A percentile compares a stretch with the other conserved stretches of the same genome.
Evolutionary conservation across 2,797 vertebrate genomes (phyloP).

Genomic region (Sciurus vulgaris): DNA sequence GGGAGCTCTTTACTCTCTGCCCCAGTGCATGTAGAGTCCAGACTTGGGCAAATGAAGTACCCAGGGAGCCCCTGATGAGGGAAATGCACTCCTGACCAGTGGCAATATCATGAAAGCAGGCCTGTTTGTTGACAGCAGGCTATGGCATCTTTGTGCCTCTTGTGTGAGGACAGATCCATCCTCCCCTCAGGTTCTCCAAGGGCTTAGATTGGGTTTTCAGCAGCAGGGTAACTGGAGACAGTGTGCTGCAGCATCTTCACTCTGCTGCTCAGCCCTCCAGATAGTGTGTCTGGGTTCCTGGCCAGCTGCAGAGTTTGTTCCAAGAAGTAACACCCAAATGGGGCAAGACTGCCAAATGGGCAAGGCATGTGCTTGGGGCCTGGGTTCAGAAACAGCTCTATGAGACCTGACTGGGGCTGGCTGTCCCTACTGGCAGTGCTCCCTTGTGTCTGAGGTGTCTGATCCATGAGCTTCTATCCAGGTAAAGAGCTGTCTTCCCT

Average conservation of each 20-base stretch:
- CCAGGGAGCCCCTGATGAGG: neutral
- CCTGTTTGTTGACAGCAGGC: neutral
- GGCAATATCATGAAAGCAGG: neutral
- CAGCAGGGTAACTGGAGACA: neutral
- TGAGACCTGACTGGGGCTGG: neutral
- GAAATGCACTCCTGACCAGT: neutral
- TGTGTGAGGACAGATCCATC: neutral
- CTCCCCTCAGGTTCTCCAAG: neutral
- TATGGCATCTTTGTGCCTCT: neutral
- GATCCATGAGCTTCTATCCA: neutral
- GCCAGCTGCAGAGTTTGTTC: constrained; percentile 10
- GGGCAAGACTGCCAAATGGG: neutral
- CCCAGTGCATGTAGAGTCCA: neutral
- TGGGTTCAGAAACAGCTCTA: neutral
- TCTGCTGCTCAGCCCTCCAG: neutral
- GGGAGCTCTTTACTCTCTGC: neutral
- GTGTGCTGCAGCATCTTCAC: neutral
- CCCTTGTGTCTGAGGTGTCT: neutral
- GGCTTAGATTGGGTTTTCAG: neutral
- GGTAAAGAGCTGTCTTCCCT: neutral
- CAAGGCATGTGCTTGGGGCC: neutral
- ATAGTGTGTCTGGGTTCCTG: neutral
- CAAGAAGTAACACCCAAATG: neutral
- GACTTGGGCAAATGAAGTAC: neutral
- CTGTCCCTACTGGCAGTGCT: neutral